Evolutionary conservation across 2,797 vertebrate genomes (phyloP), one percentile per base, ranked within the genome.

Genomic region (Falco novaeseelandiae): DNA sequence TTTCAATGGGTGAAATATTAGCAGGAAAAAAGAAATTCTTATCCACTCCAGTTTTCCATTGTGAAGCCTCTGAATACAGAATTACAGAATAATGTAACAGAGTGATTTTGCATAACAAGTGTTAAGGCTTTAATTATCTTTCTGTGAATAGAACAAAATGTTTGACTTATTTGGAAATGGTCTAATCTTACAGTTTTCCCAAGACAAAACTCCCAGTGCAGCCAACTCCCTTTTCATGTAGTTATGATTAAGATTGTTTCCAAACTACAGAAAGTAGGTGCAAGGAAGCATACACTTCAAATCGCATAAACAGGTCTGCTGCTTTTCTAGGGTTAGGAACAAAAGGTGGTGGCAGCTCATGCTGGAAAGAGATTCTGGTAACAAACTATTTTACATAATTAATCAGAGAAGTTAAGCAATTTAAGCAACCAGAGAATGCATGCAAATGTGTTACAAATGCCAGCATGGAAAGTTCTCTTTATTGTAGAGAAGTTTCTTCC

Each of bases 211-310:
- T 83, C 51, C 48, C 34, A 48, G 0, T 58, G 46, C 54, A 83
- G 55, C 66, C 83, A 88, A 88, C 81, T 92, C 91, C 87, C 82
- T 91, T 94, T 95, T 96, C 88, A 82, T 42, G 32, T 29, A n/a
- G 69, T 65, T 90, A 67, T 0, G n/a, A 87, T 87, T 77, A 51
- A 71, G 49, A 18, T 91, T 87, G 12, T 86, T 93, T 89, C 58
- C 32, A 81, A 59, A 84, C 67, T 82, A 34, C 38, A 51, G 57
- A 84, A 86, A 34, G 54, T 16, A 74, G n/a, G 67, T 0, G 0
- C 32, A 63, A 92, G 58, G 74, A 71, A 67, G 20, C 10, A 14
- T 38, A 58, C 20, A 40, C 55, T 82, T 93, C 40, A 81, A 63
- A 92, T 72, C 36, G 22, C 22, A 20, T 16, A 32, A 84, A 70